Conservation (phyloP, 2,888 invertebrate species). For the Graphium colonna region DNA sequence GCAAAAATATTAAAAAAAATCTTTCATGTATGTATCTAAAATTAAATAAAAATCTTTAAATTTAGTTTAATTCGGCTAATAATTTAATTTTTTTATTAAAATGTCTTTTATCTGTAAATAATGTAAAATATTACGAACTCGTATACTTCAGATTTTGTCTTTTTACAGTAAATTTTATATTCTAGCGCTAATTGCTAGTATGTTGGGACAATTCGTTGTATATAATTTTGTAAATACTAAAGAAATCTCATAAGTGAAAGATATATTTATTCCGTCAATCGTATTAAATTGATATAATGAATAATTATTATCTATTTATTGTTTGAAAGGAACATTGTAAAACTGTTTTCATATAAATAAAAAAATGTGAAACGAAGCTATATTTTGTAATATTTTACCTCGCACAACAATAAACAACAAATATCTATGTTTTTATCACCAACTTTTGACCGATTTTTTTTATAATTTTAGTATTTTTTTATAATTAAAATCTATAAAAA, state of each 20-base stretch:
- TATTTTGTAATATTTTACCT: too few species aligned
- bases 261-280: constrained; percentile 73
- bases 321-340: constrained; percentile 71
- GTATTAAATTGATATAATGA: constrained; percentile 58
- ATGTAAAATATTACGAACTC: constrained; percentile 54
- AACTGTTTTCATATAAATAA: constrained; percentile 75
- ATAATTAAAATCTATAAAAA: too few species aligned
- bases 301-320: constrained; percentile 66
- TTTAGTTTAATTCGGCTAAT: background rate
- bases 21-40: too few species aligned
- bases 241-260: constrained; percentile 45
- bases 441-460: too few species aligned
- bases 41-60: too few species aligned
- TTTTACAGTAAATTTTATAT: constrained; percentile 57
- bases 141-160: constrained; percentile 40
- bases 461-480: too few species aligned
- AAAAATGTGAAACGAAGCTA: constrained; percentile 28
- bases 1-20: too few species aligned
- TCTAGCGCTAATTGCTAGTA: constrained; percentile 51
- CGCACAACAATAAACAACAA: too few species aligned
- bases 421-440: too few species aligned
- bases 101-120: constrained; percentile 53
- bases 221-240: constrained; percentile 68
- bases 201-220: constrained; percentile 50
- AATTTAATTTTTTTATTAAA: constrained; percentile 4